Evolutionary conservation across 2,113 vertebrate species (phyloP), one percentile per base, ranked within the genome.

Genomic region (Gorsachius goisagi): DNA sequence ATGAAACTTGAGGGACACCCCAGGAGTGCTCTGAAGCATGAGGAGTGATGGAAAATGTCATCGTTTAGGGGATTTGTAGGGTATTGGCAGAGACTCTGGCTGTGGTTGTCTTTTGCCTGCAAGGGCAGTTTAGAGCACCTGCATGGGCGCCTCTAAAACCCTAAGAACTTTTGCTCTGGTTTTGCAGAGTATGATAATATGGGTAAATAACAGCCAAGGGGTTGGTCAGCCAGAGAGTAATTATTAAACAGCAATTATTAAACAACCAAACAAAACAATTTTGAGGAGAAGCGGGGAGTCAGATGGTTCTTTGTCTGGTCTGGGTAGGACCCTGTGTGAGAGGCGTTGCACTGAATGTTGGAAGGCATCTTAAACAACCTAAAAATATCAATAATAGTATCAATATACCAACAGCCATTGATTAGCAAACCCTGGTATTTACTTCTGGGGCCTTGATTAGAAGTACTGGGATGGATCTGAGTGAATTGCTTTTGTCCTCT

Each of bases 271-370:
- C 13, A 68, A 63, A 64, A 8, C 11, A n/a, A 28, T 75, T 88
- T 35, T 72, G 41, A 67, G 50, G 45, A 32, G 26, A n/a, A 55
- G 33, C 2, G 2, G n/a, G 28, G 24, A 41, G 26, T 63, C 18
- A 26, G 1, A 2, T 3, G 1, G 6, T 30, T 78, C 60, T 85
- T 53, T 15, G 6, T 47, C 20, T 4, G 0, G 23, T 55, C 35
- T 49, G 18, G 6, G 12, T 73, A 32, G 45, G 16, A 39, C 14
- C 21, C 5, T 64, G 23, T n/a, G 32, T 0, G 0, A 93, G 37
- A 27, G 24, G 19, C 0, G 0, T 74, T 91, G 49, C 11, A 17
- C 35, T 85, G 49, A 63, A 52, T 6, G 26, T n/a, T 41, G 58
- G 22, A 50, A 1, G 1, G 23, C 9, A n/a, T 35, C 84, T 73